Evolutionary conservation across 1,140 invertebrate species (phyloP).

Genomic region (Neocloeon triangulifer): DNA sequence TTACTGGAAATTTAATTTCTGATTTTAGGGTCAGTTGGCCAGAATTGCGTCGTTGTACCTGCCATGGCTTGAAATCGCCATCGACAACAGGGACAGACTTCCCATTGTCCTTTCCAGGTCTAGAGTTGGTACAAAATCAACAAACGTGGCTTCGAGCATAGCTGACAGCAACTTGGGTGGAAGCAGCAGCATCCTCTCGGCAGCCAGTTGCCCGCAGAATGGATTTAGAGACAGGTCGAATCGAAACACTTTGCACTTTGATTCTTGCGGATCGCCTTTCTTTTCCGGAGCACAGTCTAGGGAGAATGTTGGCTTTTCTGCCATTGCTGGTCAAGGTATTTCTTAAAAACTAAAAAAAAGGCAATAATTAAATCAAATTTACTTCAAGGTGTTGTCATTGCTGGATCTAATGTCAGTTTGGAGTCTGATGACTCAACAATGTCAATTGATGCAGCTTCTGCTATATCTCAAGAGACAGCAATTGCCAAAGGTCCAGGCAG

Average conservation of each 20-base stretch:
- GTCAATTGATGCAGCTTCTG: slow-evolving; percentile 30
- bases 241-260: slow-evolving; percentile 26
- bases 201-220: slow-evolving; percentile 3
- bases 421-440: slow-evolving; percentile 19
- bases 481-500: no score
- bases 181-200: slow-evolving; percentile 7
- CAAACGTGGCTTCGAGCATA: no score
- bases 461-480: slow-evolving; percentile 35
- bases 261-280: no score
- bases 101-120: no score
- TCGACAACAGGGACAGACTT: slow-evolving; percentile 44
- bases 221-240: no score
- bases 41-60: slow-evolving; percentile 75
- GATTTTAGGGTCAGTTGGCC: slow-evolving; percentile 43
- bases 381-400: slow-evolving; percentile 16
- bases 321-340: slow-evolving; percentile 52
- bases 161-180: no score
- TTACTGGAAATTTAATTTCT: no score
- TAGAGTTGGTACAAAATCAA: no score
- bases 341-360: slow-evolving; percentile 1
- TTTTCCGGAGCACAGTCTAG: no score
- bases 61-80: slow-evolving; percentile 65
- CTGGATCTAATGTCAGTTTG: slow-evolving; percentile 13
- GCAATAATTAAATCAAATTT: not conserved
- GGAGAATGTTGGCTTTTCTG: slow-evolving; percentile 50